Percentiles rank a stretch among this genome's conserved stretches.
Conservation (phyloP, 2,888 invertebrate genomes). For the Sarcophaga caerulescens region DNA sequence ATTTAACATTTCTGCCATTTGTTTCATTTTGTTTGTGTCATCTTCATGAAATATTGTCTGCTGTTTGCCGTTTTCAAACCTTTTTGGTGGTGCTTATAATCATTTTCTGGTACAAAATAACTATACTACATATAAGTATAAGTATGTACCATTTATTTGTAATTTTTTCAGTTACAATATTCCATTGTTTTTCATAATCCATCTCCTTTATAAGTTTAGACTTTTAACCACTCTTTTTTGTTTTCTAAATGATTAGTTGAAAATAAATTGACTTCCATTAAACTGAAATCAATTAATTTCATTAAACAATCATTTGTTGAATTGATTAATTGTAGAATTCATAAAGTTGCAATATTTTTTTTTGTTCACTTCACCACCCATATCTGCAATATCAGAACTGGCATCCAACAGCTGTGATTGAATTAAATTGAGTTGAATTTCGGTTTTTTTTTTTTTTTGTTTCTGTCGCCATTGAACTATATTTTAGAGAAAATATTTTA, state of each 20-base stretch:
- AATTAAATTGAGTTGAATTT: conserved; percentile 7
- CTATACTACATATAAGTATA: too few species aligned
- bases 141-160: too few species aligned
- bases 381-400: not conserved
- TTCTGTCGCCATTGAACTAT: not conserved
- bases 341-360: conserved; percentile 9
- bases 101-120: too few species aligned
- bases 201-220: too few species aligned
- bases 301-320: conserved; percentile 57
- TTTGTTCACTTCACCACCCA: not conserved
- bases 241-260: not conserved
- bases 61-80: too few species aligned
- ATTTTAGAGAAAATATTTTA: not conserved
- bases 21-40: too few species aligned
- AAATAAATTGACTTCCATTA: conserved; percentile 33
- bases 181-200: too few species aligned
- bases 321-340: conserved; percentile 56
- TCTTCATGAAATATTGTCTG: too few species aligned
- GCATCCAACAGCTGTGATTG: conserved; percentile 51
- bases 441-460: not conserved
- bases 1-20: too few species aligned
- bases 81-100: too few species aligned
- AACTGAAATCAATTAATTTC: conserved; percentile 50
- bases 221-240: not conserved
- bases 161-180: too few species aligned